Evolutionary conservation across 2,888 invertebrate genomes (phyloP), one percentile per base, ranked within the genome.

Genomic region (Drymonia ruficornis): DNA sequence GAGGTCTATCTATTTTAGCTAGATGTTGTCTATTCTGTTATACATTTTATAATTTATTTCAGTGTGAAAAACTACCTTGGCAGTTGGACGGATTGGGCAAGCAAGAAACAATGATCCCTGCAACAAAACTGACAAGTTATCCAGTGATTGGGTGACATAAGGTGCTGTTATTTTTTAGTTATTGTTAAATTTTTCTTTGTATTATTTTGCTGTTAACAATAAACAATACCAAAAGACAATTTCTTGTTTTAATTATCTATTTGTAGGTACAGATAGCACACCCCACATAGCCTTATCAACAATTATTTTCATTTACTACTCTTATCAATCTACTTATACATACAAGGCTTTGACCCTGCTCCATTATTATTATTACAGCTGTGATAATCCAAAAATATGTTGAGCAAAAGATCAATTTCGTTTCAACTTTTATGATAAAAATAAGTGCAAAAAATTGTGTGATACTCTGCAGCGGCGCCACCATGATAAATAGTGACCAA

Each of bases 11-110:
- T n/a, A n/a, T n/a, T n/a, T n/a, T n/a, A n/a, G n/a, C n/a, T n/a
- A n/a, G n/a, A n/a, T n/a, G n/a, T n/a, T n/a, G n/a, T n/a, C 15
- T 15, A 9, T 42, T 47, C 23, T 50, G 18, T 23, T 19, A 23
- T 29, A 28, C 8, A 46, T 46, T 34, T 42, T 49, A 28, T n/a
- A 16, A 18, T 57, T 64, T 68, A 61, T 93, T 93, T 63, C 87
- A 94, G 94, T 68, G 81, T 84, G 6, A 93, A 91, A 70, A 94
- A 94, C 74, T 94, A 94, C 69, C 71, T 83, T 55, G 94, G 94
- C 53, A 94, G 94, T 67, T 94, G 94, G 93, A 84, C 85, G 38
- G 94, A 94, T 53, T 94, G 94, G 94, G 90, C 92, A n/a, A 78
- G 50, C 52, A 87, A 82, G 63, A 65, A 52, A 8, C 66, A 75